These are phyloP conservation scores for Octomys mimax DNA, from an alignment of 2,797 vertebrate species.

Conservation along the genomic window DNA sequence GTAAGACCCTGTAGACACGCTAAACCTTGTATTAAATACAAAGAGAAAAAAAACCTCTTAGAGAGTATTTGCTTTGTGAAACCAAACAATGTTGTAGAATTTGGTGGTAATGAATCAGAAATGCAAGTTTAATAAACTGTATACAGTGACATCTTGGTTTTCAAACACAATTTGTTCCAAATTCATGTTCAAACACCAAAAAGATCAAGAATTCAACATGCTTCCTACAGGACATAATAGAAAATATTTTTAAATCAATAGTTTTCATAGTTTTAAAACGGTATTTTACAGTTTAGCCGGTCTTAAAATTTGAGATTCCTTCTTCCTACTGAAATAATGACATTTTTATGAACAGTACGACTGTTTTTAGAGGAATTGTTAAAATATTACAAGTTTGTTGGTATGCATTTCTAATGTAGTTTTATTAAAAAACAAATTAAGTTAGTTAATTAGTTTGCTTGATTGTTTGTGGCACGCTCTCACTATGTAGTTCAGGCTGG, in stretches of 20 bases:
- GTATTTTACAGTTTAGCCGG: neutral
- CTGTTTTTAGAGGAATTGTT: constrained; percentile 12
- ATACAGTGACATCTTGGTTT: neutral
- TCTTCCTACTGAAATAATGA: constrained; percentile 4
- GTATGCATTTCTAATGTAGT: neutral
- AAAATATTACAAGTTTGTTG: constrained; percentile 13
- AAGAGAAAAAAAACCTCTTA: too few species aligned
- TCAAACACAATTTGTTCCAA: neutral
- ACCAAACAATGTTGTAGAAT: neutral
- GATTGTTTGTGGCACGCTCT: neutral
- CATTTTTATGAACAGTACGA: neutral
- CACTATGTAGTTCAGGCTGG: neutral
- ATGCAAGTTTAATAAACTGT: constrained; percentile 20
- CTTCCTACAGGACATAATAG: neutral
- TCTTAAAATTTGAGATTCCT: constrained; percentile 17
- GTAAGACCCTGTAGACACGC: too few species aligned
- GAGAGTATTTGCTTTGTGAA: constrained; percentile 14
- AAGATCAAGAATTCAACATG: neutral
- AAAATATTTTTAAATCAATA: neutral
- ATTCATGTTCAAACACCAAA: neutral
- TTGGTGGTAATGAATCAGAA: constrained; percentile 30
- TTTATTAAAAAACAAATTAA: neutral
- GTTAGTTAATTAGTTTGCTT: neutral
- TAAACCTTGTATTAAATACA: too few species aligned
- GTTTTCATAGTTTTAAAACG: constrained; percentile 35